Percentiles rank a stretch among this genome's conserved stretches.
phyloP scores from a whole-genome alignment of 1,140 invertebrate species.

The Sipha flava region DNA sequence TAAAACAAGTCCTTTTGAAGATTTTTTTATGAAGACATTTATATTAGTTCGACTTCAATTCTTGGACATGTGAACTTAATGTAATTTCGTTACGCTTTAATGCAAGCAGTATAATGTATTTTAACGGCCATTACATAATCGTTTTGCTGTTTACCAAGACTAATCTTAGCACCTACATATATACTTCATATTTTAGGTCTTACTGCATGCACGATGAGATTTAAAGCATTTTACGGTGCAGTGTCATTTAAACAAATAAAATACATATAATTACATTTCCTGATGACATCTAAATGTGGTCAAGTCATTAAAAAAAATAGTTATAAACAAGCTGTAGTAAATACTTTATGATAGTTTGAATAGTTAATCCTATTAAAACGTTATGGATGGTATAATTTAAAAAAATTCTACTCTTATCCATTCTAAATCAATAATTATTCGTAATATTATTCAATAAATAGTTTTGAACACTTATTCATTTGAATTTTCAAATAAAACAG shows the following conservation, averaged over 20 bases:
- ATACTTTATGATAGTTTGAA: too few species aligned
- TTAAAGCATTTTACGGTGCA: background rate
- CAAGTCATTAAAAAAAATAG: too few species aligned
- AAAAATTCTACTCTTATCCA: too few species aligned
- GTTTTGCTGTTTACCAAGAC: background rate
- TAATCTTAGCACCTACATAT: slow-evolving; percentile 15
- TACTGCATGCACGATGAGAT: background rate
- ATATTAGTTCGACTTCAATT: background rate
- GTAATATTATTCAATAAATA: too few species aligned
- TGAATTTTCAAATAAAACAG: too few species aligned
- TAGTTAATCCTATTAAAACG: too few species aligned
- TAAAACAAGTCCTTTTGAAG: slow-evolving; percentile 25
- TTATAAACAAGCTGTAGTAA: too few species aligned
- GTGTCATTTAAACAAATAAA: background rate
- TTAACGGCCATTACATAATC: background rate
- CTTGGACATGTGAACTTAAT: background rate
- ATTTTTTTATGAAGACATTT: background rate
- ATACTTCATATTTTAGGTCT: background rate
- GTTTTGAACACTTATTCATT: too few species aligned
- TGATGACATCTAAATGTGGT: background rate
- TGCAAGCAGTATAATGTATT: background rate
- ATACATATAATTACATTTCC: background rate
- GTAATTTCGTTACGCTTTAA: background rate
- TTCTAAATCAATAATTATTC: too few species aligned
- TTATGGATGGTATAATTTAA: too few species aligned